Evolutionary conservation across 2,797 vertebrate species (phyloP).

Genomic region (Centroberyx gerrardi): DNA sequence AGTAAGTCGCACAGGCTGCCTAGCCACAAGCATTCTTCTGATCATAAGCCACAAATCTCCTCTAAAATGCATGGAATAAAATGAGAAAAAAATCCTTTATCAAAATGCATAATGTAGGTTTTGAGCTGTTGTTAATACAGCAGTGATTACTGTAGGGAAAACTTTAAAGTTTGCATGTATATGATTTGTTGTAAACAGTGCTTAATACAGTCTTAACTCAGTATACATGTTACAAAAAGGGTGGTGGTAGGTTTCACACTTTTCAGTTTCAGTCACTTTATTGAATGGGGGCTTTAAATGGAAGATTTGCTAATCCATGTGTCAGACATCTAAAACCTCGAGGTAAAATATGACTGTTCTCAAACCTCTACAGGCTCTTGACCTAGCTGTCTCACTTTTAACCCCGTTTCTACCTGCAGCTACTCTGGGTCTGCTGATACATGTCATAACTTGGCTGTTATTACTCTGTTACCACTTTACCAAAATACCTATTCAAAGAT

Average conservation of each 20-base stretch:
- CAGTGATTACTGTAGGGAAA: neutral
- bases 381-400: too few species aligned
- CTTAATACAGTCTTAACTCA: slow-evolving; percentile 1
- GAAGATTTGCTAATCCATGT: neutral
- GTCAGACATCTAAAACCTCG: neutral
- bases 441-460: too few species aligned
- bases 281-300: neutral
- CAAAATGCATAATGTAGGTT: neutral
- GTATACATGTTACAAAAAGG: neutral
- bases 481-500: too few species aligned
- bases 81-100: neutral
- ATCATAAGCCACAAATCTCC: slow-evolving; percentile 6
- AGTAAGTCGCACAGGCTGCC: neutral
- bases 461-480: too few species aligned
- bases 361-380: neutral
- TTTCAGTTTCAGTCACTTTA: neutral
- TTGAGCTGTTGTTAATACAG: neutral
- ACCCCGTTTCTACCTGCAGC: too few species aligned
- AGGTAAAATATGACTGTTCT: neutral
- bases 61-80: neutral
- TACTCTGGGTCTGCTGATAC: too few species aligned
- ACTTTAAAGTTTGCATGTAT: neutral
- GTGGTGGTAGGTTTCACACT: neutral
- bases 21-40: neutral
- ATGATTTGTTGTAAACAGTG: neutral